Conservation (phyloP, 2,113 vertebrate species). For the Pelodiscus sinensis region DNA sequence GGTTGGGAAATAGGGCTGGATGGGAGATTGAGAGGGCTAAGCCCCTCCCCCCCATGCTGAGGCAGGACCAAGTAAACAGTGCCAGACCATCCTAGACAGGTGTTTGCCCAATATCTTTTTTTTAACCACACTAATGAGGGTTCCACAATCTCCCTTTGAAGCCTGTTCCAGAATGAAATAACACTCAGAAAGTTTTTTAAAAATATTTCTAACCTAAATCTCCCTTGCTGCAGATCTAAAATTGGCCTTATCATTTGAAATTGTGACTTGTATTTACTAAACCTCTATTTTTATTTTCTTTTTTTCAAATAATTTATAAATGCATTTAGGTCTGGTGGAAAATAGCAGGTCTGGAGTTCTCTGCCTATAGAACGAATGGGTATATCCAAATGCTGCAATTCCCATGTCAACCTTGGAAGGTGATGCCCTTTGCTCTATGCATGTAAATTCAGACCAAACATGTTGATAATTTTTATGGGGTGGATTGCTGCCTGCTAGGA, state of each 20-base stretch:
- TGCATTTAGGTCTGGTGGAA: neutral
- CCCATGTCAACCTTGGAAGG: accelerated
- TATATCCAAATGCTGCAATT: neutral
- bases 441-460: neutral
- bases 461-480: neutral
- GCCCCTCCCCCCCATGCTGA: neutral
- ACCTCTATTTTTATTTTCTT: neutral
- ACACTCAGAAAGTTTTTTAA: neutral
- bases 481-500: neutral
- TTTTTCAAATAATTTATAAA: neutral
- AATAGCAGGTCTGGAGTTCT: neutral
- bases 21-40: neutral
- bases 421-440: neutral
- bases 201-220: neutral
- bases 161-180: neutral
- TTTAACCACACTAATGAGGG: neutral
- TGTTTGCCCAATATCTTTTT: neutral
- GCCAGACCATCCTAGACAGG: neutral
- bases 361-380: neutral
- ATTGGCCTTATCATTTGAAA: neutral
- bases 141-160: neutral
- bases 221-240: neutral
- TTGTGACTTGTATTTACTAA: neutral
- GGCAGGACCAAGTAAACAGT: neutral
- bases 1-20: neutral